These are phyloP conservation scores for Pandion haliaetus DNA, from an alignment of 2,113 vertebrate genomes.

Conservation along the genomic window DNA sequence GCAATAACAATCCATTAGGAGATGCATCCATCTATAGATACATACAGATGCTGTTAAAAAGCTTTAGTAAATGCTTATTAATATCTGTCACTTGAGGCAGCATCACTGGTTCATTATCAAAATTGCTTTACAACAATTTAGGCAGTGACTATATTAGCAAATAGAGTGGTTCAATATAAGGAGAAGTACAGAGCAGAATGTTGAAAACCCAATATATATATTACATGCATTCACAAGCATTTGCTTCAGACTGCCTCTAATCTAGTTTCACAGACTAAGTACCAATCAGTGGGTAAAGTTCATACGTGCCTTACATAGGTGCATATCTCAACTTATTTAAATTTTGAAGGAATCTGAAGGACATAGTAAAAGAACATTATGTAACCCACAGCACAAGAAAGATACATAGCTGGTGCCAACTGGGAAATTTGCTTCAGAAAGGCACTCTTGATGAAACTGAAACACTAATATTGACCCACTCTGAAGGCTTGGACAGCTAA, in stretches of 20 bases:
- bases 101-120: not conserved
- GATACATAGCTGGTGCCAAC: fast-evolving
- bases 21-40: not conserved
- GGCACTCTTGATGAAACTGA: not conserved
- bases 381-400: not conserved
- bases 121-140: not conserved
- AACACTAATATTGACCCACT: not conserved
- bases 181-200: not conserved
- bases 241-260: not conserved
- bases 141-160: not conserved
- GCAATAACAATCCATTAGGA: not conserved
- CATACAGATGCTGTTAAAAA: not conserved
- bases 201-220: not conserved
- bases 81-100: not conserved
- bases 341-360: not conserved
- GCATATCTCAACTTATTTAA: not conserved
- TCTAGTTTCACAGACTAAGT: not conserved
- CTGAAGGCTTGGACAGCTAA: not conserved
- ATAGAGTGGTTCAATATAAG: not conserved
- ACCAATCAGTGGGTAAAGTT: not conserved
- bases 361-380: not conserved
- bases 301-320: not conserved
- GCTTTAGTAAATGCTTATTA: not conserved
- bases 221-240: not conserved
- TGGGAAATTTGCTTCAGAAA: not conserved